phyloP scores from a whole-genome alignment of 1,140 invertebrate genomes.

The Magallana gigas region DNA sequence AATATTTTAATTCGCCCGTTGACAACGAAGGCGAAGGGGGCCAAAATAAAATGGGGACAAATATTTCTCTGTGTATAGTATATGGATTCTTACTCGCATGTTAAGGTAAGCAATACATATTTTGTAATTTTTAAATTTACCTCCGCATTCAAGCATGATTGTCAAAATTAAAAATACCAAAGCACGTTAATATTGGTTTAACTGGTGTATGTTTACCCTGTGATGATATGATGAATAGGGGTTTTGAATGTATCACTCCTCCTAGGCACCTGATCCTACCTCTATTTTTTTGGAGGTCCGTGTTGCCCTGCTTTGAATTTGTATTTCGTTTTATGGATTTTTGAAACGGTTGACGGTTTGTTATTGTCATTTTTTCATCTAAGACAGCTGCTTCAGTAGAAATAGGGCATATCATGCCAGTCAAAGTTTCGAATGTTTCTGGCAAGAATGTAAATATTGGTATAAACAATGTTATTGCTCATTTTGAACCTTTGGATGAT shows the following conservation, averaged over 20 bases:
- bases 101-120: constrained; percentile 25
- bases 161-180: constrained; percentile 36
- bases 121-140: constrained; percentile 30
- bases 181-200: too few species aligned
- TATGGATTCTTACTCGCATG: not conserved
- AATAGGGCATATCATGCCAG: not conserved
- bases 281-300: too few species aligned
- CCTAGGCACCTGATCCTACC: too few species aligned
- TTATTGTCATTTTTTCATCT: too few species aligned
- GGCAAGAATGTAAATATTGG: constrained; percentile 39
- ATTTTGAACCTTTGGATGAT: not conserved
- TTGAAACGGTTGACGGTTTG: too few species aligned
- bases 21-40: too few species aligned
- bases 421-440: constrained; percentile 42
- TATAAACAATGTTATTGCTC: constrained; percentile 23
- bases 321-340: too few species aligned
- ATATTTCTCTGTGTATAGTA: too few species aligned
- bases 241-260: too few species aligned
- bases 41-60: too few species aligned
- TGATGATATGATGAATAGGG: constrained; percentile 29
- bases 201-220: constrained; percentile 7
- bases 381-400: constrained; percentile 39
- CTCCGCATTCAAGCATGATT: constrained; percentile 42
- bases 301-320: too few species aligned
- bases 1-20: too few species aligned